Base-by-base conservation (phyloP, 2,797 vertebrate genomes). In the Spatula versicolor region DNA sequence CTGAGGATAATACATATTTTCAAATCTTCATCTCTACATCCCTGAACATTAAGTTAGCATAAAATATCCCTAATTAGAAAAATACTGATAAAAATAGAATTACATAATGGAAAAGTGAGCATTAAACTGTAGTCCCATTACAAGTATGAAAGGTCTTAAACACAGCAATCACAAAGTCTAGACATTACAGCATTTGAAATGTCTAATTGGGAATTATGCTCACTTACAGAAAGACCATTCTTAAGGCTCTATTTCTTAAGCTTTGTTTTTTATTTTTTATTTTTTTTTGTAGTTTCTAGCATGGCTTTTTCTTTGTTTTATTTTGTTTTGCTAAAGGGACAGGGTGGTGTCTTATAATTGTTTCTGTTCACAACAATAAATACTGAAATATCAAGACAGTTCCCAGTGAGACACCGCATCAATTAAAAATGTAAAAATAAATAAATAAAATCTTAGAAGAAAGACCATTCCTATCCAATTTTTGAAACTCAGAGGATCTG, bases 141-240 rank as follows among this genome's bases (percentile, higher is more conserved):
- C 21, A 52, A 85, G 13, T 18, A 68, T 13, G 26, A 91, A 75
- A 69, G 58, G 46, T 74, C 41, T 55, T 84, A 78, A 88, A 26
- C 63, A 89, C 60, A 63, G 35, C 56, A 77, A 84, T 92, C 79
- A 86, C 25, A 66, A 18, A 1, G 83, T 94, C 93, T 94, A 95
- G 92, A 93, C 82, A 66, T 2, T 14, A 46, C 10, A 78, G n/a
- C 50, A 75, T 89, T 92, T 89, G 50, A 92, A 92, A 89, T 37
- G 37, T 58, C 58, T 80, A 83, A 81, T 83, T 80, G 35, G 75
- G 55, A 83, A 72, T 89, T 93, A 85, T 33, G n/a, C 45, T 90
- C 54, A n/a, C 33, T 81, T 69, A 90, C 58, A 88, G 46, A 20
- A 72, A 95, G 66, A 81, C 33, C 8, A 3, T 16, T 85, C 50